Conservation (phyloP, 2,888 invertebrate genomes). For the Dioctria rufipes region DNA sequence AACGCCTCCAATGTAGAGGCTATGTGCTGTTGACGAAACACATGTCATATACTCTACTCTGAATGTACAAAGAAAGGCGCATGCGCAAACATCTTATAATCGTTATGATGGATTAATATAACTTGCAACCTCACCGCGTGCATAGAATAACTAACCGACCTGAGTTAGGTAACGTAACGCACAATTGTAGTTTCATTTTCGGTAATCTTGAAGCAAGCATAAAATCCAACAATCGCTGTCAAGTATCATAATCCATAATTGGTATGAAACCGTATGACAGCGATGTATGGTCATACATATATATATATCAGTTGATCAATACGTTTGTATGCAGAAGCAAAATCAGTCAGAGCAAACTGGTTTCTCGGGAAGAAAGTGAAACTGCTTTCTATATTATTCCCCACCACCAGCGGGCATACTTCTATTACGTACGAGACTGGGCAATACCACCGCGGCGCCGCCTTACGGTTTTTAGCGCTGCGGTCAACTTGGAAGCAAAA, state of each 20-base stretch:
- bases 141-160: neutral
- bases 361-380: constrained; percentile 55
- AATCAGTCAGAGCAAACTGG: neutral
- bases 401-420: constrained; percentile 34
- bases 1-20: no score
- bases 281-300: neutral
- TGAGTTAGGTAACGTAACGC: constrained; percentile 28
- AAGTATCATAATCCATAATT: no score
- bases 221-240: no score
- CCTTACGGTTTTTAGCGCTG: neutral
- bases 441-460: neutral
- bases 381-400: constrained; percentile 58
- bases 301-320: constrained; percentile 7
- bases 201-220: neutral
- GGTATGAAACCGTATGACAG: neutral
- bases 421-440: neutral
- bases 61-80: no score
- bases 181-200: constrained; percentile 1
- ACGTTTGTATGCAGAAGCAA: neutral
- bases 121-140: no score
- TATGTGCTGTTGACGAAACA: no score
- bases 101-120: no score
- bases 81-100: no score
- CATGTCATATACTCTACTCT: no score
- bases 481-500: constrained; percentile 15